phyloP scores from a whole-genome alignment of 2,888 invertebrate species.

The Tupiocoris notatus region DNA sequence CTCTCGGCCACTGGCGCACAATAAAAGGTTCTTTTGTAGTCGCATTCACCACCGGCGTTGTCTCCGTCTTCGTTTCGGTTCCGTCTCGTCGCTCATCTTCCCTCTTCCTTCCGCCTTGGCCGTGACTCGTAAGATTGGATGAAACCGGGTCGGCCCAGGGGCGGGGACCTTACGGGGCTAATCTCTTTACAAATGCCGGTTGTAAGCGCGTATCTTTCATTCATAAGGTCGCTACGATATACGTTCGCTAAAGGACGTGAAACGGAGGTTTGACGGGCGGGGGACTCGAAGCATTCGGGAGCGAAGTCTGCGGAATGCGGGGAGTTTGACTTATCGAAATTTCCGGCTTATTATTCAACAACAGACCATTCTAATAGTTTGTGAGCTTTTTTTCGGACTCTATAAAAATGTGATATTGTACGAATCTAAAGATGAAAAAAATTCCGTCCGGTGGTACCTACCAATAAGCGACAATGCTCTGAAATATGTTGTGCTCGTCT shows the following conservation, averaged over 20 bases:
- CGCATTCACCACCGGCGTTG: not conserved
- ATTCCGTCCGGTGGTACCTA: too few species aligned
- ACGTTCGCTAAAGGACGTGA: not conserved
- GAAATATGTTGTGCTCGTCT: too few species aligned
- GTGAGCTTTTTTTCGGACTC: too few species aligned
- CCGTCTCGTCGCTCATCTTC: not conserved
- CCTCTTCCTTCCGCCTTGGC: not conserved
- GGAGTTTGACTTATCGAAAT: too few species aligned
- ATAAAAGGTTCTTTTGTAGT: not conserved
- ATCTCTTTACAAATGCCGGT: constrained; percentile 25
- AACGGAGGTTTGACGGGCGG: too few species aligned
- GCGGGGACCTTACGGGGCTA: constrained; percentile 19
- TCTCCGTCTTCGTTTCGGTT: not conserved
- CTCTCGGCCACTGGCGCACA: not conserved
- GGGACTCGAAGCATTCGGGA: too few species aligned
- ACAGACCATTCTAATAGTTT: too few species aligned
- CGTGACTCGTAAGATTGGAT: not conserved
- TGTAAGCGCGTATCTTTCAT: not conserved
- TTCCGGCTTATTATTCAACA: too few species aligned
- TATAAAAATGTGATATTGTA: too few species aligned
- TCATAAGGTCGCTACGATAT: not conserved
- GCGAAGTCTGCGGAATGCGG: too few species aligned
- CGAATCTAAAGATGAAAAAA: too few species aligned
- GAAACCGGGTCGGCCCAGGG: not conserved
- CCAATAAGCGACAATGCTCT: too few species aligned